Evolutionary conservation across 2,113 vertebrate genomes (phyloP), one percentile per base, ranked within the genome.

Genomic region (Numida meleagris): DNA sequence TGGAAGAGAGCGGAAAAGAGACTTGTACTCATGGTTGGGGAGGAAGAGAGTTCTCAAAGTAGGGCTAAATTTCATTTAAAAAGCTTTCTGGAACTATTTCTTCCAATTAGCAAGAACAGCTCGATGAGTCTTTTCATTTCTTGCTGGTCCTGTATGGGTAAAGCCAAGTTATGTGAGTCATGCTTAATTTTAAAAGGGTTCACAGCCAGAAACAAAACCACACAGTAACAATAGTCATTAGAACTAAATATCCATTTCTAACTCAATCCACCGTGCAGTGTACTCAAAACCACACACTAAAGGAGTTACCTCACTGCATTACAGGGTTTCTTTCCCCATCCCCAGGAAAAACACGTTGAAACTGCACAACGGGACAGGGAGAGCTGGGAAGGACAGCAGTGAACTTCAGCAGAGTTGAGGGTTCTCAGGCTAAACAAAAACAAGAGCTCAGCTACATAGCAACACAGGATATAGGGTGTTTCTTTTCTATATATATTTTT

Each of bases 241-340:
- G 72, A 90, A 78, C 50, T 46, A 97, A 90, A 93, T 81, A 90
- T 23, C 79, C 78, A 91, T 95, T 88, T 95, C 85, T 88, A 93
- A 75, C 58, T 50, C 29, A 78, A 93, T 63, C 82, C 95, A 84
- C 70, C 68, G 61, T 66, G 88, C 65, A 51, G 79, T 33, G 65
- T 65, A 25, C 66, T 88, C 40, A 71, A 68, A 75, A 68, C 43
- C 82, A 70, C 36, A 89, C 13, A 5, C 82, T 58, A 58, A 7
- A 58, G 58, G 58, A 87, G 68, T 62, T 42, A 81, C 51, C 23
- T 61, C 70, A 61, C 61, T 48, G 57, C 65, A 65, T 71, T 34
- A 81, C 58, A 42, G 66, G 51, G 14, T 33, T 78, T 61, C 80
- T 53, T 91, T 74, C 43, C 63, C 59, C 58, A 73, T 55, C 29